Evolutionary conservation across 2,797 vertebrate species (phyloP).

Genomic region (Mycteria americana): DNA sequence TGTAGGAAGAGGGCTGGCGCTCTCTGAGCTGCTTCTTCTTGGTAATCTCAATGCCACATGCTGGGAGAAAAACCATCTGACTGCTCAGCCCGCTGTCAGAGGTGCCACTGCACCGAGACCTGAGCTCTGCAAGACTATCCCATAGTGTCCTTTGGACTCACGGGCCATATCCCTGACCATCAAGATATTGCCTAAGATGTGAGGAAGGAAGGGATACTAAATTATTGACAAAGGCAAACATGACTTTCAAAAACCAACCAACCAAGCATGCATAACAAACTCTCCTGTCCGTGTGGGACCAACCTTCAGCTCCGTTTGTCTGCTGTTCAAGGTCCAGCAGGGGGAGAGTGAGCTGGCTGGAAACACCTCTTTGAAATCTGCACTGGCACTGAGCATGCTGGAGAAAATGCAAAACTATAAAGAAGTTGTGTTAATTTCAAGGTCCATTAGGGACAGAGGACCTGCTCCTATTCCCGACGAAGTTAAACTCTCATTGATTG

Average conservation of each 20-base stretch:
- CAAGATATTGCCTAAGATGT: background rate
- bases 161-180: background rate
- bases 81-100: background rate
- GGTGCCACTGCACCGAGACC: background rate
- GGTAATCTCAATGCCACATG: background rate
- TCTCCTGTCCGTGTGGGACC: background rate
- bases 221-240: background rate
- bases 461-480: background rate
- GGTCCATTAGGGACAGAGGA: constrained; percentile 32
- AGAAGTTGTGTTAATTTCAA: constrained; percentile 53
- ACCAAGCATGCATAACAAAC: background rate
- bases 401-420: constrained; percentile 41
- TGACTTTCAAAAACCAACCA: background rate
- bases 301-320: background rate
- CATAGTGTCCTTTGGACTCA: background rate
- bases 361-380: background rate
- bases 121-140: background rate
- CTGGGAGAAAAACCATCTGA: background rate
- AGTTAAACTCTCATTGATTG: background rate
- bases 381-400: background rate
- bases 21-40: background rate
- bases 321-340: background rate
- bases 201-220: background rate
- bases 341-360: background rate
- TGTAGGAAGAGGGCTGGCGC: background rate